Conservation (phyloP, 1,140 invertebrate genomes). For the Vanessa tameamea region DNA sequence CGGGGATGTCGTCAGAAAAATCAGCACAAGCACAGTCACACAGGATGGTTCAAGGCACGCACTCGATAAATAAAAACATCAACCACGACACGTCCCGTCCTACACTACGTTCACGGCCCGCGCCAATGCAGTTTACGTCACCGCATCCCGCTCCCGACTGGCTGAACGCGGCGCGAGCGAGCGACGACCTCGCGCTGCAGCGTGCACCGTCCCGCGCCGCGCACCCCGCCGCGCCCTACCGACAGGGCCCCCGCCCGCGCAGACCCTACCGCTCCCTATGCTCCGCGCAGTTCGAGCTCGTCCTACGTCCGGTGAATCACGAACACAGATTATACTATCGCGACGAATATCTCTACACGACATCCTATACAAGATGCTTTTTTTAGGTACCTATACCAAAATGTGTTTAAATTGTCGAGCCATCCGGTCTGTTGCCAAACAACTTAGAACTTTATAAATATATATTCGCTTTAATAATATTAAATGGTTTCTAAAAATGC, state of each 20-base stretch:
- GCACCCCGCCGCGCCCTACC: slow-evolving; percentile 49
- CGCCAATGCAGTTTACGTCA: slow-evolving; percentile 79
- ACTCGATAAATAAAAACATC: slow-evolving; percentile 59
- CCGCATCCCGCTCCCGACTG: slow-evolving; percentile 80
- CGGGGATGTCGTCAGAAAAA: slow-evolving; percentile 63
- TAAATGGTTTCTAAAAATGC: too few species aligned
- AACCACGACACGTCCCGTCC: slow-evolving; percentile 74
- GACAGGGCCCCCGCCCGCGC: slow-evolving; percentile 45
- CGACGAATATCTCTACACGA: slow-evolving; percentile 47
- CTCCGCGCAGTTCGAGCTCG: slow-evolving; percentile 45
- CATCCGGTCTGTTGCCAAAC: neutral
- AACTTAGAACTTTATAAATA: too few species aligned
- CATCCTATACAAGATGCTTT: slow-evolving; percentile 27
- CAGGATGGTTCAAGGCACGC: slow-evolving; percentile 62
- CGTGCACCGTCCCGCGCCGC: slow-evolving; percentile 71
- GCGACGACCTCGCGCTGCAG: slow-evolving; percentile 78
- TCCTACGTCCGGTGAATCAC: slow-evolving; percentile 77
- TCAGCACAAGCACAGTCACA: slow-evolving; percentile 68
- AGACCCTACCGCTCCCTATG: slow-evolving; percentile 49
- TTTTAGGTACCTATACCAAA: slow-evolving; percentile 16
- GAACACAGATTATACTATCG: slow-evolving; percentile 52
- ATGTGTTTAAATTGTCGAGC: neutral
- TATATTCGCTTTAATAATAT: too few species aligned
- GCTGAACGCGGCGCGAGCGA: slow-evolving; percentile 67
- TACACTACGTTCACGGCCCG: slow-evolving; percentile 77